Base-by-base conservation (phyloP, 1,140 invertebrate genomes). In the Zaprionus camerounensis region DNA sequence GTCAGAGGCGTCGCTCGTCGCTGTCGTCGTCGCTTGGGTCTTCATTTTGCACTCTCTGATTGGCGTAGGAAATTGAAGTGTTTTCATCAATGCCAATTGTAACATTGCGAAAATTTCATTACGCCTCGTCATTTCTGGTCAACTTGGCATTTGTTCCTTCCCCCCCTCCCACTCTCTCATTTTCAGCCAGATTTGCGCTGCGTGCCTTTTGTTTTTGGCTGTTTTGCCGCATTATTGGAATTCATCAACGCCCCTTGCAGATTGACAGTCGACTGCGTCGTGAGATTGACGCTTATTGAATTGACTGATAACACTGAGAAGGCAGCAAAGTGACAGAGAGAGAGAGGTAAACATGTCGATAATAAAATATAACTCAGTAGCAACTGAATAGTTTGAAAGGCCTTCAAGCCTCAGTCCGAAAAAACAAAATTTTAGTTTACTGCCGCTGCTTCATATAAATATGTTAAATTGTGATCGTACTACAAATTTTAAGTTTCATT, bases 1-100 rank as follows among this genome's bases (percentile, higher is more conserved):
- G 84, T 85, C 85, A 81, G 62, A 15, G 31, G 1, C 44, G 49
- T 36, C 24, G 24, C 24, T 46, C 44, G 49, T 36, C 24, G 24
- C 24, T 46, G 36, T 28, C 17, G 53, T 28, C 20, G 17, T 61
- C 36, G 17, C 17, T 34, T 15, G 36, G 22, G 59, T 76, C 73
- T 76, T 76, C 46, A 76, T 76, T 72, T 72, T 44, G 56, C 34
- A 22, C 46, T 51, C 69, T 87, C 53, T 91, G 81, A 82, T 85
- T 84, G 85, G 86, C 82, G 80, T 82, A 66, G 86, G 79, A 91
- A 85, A 91, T 91, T 90, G 76, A 84, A 90, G 85, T 90, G 85
- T 90, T 90, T 90, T 91, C 80, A 90, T 90, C 85, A 82, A 90
- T 84, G 69, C 62, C 80, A 80, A 85, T 87, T 81, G 55, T 24